phyloP scores from a whole-genome alignment of 1,140 invertebrate genomes.

The Kradibia gibbosae region DNA sequence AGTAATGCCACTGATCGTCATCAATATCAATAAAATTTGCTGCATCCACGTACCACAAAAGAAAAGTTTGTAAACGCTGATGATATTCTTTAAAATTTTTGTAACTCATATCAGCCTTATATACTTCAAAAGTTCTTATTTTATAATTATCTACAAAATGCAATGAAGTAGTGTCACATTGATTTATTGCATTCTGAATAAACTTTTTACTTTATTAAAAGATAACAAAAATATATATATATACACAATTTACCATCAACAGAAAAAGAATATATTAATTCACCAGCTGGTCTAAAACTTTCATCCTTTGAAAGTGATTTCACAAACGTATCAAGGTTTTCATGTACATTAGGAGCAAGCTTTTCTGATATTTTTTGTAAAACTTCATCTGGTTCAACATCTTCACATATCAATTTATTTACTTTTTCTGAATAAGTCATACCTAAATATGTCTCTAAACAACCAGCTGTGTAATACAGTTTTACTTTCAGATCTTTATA shows the following conservation, averaged over 20 bases:
- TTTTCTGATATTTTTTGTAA: conserved; percentile 78
- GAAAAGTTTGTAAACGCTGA: conserved; percentile 89
- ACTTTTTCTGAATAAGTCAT: conserved; percentile 79
- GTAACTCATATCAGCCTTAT: conserved; percentile 79
- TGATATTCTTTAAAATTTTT: conserved; percentile 87
- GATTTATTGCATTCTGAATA: too few species aligned
- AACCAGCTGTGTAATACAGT: conserved; percentile 87
- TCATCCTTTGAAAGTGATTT: conserved; percentile 79
- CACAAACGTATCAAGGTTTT: conserved; percentile 82
- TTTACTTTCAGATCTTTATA: conserved; percentile 88
- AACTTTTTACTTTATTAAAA: too few species aligned
- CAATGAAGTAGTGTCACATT: conserved; percentile 22
- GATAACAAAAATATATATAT: neutral
- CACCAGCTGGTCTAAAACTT: conserved; percentile 81
- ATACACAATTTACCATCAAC: conserved; percentile 59
- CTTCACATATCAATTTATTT: conserved; percentile 70
- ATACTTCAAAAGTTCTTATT: conserved; percentile 85
- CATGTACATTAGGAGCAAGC: conserved; percentile 76
- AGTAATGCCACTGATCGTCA: conserved; percentile 94
- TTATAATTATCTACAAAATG: conserved; percentile 67
- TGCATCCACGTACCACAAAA: conserved; percentile 96
- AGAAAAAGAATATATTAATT: conserved; percentile 77
- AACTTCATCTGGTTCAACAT: conserved; percentile 87
- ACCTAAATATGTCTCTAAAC: conserved; percentile 81
- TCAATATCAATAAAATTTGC: conserved; percentile 93